Evolutionary conservation across 37 sponge, comb jelly and placozoan genomes (phyloP), one percentile per base, ranked within the genome.

Genomic region (Halichondria panicea): DNA sequence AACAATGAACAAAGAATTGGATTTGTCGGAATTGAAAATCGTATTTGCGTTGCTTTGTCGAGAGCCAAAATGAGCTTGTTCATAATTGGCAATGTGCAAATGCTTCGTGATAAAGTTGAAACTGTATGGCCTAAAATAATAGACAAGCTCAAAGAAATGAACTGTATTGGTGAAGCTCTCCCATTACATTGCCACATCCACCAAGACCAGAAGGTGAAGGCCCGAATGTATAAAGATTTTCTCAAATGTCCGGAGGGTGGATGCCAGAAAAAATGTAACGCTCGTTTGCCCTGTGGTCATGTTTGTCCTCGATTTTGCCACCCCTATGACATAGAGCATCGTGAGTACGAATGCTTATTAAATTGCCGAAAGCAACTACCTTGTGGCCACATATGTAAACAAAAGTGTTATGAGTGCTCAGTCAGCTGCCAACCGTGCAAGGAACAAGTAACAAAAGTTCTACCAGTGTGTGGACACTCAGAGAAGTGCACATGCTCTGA

Each of bases 31-130:
- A 74, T 77, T 62, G 73, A 74, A 19, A 94, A 97, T 41, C 78
- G 98, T 1, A 46, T 91, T 0, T 97, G 98, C 81, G 98, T 97
- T 0, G 77, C 98, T 24, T 81, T 89, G 28, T 97, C 98, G 18
- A 61, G 98, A 81, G 98, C 98, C 24, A 89, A 85, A 56, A 70
- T 46, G 31, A 95, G 95, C 0, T 36, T 94, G 35, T 97, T 84
- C 50, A 80, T 97, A 12, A 81, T 97, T 61, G 98, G 98, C 0
- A 97, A 97, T 43, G 60, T 86, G 38, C 67, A 70, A 35, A 82
- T 81, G 85, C 61, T 84, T 1, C 32, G 76, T 40, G 37, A 60
- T 39, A 80, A 61, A 36, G 79, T 84, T 63, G 68, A 46, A 42
- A 84, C 82, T 0, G 55, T 54, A 18, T 95, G 96, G 96, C 85